These are phyloP conservation scores for Drosophila histrio DNA, from an alignment of 2,888 invertebrate genomes.

Conservation along the genomic window DNA sequence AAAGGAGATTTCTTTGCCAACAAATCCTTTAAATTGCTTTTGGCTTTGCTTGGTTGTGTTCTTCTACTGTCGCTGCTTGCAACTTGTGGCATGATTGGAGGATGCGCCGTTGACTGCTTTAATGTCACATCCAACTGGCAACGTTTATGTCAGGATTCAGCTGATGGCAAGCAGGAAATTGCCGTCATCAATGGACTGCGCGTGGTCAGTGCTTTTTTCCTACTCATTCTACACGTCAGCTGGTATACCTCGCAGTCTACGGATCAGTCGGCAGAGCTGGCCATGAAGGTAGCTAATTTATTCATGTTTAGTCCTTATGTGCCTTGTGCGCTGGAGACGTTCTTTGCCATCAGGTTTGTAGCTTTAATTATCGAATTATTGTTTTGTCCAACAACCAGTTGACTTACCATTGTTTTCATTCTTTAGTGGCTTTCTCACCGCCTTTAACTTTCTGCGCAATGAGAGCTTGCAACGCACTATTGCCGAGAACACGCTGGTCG, in stretches of 20 bases:
- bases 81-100: not conserved
- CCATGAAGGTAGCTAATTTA: not conserved
- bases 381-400: too few species aligned
- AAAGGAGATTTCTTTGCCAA: constrained; percentile 2
- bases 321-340: constrained; percentile 38
- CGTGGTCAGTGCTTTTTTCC: constrained; percentile 28
- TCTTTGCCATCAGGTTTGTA: constrained; percentile 51
- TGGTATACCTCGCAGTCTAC: constrained; percentile 35
- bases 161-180: constrained; percentile 33
- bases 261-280: constrained; percentile 12
- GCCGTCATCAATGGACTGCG: constrained; percentile 49
- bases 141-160: constrained; percentile 10
- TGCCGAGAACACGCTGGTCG: constrained; percentile 2
- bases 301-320: constrained; percentile 10
- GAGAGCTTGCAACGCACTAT: constrained; percentile 37
- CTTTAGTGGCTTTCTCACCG: constrained; percentile 55
- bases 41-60: not conserved
- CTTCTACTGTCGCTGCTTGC: constrained; percentile 28
- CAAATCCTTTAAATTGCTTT: constrained; percentile 2
- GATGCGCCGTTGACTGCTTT: constrained; percentile 34
- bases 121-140: constrained; percentile 41
- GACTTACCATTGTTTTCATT: too few species aligned
- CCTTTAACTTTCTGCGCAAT: constrained; percentile 41
- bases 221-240: constrained; percentile 35
- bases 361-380: too few species aligned